Evolutionary conservation across 2,797 vertebrate genomes (phyloP), one percentile per base, ranked within the genome.

Genomic region (Rhinophrynus dorsalis): DNA sequence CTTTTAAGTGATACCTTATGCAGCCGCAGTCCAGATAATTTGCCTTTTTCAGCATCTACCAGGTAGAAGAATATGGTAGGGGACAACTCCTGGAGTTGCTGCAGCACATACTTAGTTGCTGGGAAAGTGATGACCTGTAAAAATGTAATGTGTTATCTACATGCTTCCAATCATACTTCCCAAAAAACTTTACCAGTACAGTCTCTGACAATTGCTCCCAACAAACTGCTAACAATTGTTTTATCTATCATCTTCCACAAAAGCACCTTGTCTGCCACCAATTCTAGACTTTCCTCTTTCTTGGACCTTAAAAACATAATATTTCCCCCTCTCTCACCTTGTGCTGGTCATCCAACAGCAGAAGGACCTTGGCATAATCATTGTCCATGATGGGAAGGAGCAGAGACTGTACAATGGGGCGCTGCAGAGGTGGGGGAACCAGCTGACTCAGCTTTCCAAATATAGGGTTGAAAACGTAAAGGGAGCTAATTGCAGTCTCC

Each of bases 391-490:
- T 70, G 1, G 96, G 96, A 54, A 99, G 88, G 64, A 99, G 83
- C 67, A 98, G 80, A 1, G 96, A 94, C 85, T 99, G 97, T 58
- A 98, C 90, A 50, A 99, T 76, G 0, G 96, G 94, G 30, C 90
- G 92, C 70, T 91, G 86, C 75, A 97, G 83, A 68, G 84, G 75
- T 0, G 97, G 97, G 4, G 94, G 92, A 10, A 84, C 87, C 61
- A 96, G 82, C 38, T 98, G 95, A 78, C 96, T 99, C 86, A 90
- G 94, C 80, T 91, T 96, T 21, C 97, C 97, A 81, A 97, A 99
- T 70, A 99, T 96, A 33, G 97, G 97, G 78, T 99, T 99, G 70
- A 99, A 99, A 26, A 98, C 96, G 1, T 97, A 94, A 1, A 99
- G 89, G 10, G 90, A 89, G 44, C 90, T 95, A 76, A 91, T 76